A percentile compares a stretch with the other conserved stretches of the same genome.
Conservation (phyloP, 1,140 invertebrate genomes). For the Bombus confusus region DNA sequence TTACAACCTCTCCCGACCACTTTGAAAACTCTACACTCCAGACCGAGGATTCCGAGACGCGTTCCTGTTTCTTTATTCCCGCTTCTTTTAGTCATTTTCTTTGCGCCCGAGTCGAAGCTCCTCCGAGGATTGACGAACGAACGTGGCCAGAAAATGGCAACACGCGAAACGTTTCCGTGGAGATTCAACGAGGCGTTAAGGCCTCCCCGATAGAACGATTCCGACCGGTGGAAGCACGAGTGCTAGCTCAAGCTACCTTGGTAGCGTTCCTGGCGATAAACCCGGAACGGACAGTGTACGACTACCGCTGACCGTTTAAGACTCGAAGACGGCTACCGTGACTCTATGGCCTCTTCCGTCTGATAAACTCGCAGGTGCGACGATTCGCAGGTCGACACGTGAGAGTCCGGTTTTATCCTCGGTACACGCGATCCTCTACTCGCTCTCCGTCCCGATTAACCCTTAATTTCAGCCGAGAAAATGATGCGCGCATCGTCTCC, state of each 20-base stretch:
- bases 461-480: background rate
- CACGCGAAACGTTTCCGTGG: slow-evolving; percentile 43
- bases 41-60: background rate
- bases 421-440: slow-evolving; percentile 41
- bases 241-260: slow-evolving; percentile 14
- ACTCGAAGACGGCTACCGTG: slow-evolving; percentile 53
- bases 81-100: background rate
- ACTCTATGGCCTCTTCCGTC: slow-evolving; percentile 54
- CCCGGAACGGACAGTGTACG: slow-evolving; percentile 47
- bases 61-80: background rate
- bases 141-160: background rate
- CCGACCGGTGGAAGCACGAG: background rate
- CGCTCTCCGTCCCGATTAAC: slow-evolving; percentile 32
- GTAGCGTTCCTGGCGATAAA: slow-evolving; percentile 41
- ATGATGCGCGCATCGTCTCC: too few species aligned
- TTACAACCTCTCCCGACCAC: background rate
- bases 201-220: background rate
- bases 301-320: slow-evolving; percentile 64
- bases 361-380: slow-evolving; percentile 61
- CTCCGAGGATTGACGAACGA: background rate
- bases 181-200: slow-evolving; percentile 38
- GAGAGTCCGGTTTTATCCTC: slow-evolving; percentile 48
- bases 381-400: slow-evolving; percentile 55
- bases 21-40: background rate
- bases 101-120: background rate